These are phyloP conservation scores for Tetragonula carbonaria DNA, from an alignment of 2,888 invertebrate species.

Conservation along the genomic window DNA sequence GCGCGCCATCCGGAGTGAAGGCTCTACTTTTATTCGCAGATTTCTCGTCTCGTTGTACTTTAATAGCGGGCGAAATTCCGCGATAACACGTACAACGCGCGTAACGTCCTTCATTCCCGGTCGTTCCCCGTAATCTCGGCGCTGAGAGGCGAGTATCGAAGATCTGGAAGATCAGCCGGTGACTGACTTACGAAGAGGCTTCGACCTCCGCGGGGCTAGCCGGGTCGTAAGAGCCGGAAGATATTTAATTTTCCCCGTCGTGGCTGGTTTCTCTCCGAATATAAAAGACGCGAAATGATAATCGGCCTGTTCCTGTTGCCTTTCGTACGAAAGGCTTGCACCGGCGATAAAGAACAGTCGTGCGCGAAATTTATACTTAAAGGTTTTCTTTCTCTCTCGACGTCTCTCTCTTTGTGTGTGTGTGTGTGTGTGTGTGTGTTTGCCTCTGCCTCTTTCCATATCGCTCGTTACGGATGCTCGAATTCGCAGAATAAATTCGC, in stretches of 20 bases:
- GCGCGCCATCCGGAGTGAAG: not conserved
- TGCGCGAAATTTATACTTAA: conserved; percentile 45
- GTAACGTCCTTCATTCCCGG: conserved; percentile 32
- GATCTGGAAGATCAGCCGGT: conserved; percentile 54
- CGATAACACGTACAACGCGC: conserved; percentile 56
- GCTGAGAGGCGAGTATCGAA: conserved; percentile 48
- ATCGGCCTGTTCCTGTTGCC: conserved; percentile 34
- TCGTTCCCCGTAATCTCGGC: conserved; percentile 45
- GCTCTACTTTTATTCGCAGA: conserved; percentile 33
- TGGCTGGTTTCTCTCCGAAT: conserved; percentile 31
- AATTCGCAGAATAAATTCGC: conserved; percentile 46
- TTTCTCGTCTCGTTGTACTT: conserved; percentile 52
- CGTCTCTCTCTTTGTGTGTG: not conserved
- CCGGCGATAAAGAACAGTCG: conserved; percentile 31
- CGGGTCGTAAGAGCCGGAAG: conserved; percentile 37
- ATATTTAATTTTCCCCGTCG: conserved; percentile 72
- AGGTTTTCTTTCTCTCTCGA: not conserved
- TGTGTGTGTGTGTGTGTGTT: not conserved
- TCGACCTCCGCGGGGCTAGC: conserved; percentile 20
- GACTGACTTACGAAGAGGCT: conserved; percentile 49
- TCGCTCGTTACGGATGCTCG: conserved; percentile 28
- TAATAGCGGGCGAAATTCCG: conserved; percentile 44
- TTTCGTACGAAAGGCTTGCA: not conserved
- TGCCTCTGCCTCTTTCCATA: not conserved
- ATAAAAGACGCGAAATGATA: conserved; percentile 70